phyloP scores from a whole-genome alignment of 2,888 invertebrate genomes.

The Aleiodes alternator region DNA sequence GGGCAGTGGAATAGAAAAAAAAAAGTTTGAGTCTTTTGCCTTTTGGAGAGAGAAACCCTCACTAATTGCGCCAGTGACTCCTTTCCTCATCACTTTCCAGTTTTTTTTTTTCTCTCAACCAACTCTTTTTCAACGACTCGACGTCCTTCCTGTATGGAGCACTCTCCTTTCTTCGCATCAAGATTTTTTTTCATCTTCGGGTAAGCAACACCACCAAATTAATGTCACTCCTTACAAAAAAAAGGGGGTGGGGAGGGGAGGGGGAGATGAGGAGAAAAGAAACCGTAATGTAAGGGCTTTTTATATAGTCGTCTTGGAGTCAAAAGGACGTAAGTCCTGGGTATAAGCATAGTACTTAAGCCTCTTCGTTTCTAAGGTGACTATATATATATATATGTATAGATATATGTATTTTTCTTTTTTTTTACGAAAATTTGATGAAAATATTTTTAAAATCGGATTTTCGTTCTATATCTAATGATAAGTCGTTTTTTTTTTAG shows the following conservation, averaged over 20 bases:
- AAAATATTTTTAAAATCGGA: too few relatives aligned
- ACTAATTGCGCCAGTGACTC: constrained; percentile 61
- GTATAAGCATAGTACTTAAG: too few relatives aligned
- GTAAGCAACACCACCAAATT: constrained; percentile 42
- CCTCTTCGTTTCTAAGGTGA: too few relatives aligned
- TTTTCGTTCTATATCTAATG: too few relatives aligned
- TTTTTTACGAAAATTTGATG: too few relatives aligned
- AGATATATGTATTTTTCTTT: too few relatives aligned
- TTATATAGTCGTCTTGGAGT: too few relatives aligned
- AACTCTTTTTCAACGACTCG: constrained; percentile 17
- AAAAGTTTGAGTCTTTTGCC: constrained; percentile 42
- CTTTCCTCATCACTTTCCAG: constrained; percentile 37
- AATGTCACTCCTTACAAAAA: constrained; percentile 41
- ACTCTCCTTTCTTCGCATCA: constrained; percentile 19
- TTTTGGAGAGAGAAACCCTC: constrained; percentile 58
- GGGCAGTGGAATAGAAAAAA: constrained; percentile 1
- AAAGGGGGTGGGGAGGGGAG: neutral
- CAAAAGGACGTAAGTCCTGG: too few relatives aligned
- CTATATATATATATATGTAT: too few relatives aligned
- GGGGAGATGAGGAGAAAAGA: too few relatives aligned
- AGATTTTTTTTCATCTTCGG: constrained; percentile 39
- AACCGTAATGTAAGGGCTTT: too few relatives aligned
- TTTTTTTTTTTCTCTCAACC: constrained; percentile 27
- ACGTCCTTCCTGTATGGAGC: constrained; percentile 18
- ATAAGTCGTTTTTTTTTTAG: too few relatives aligned